Conservation (phyloP, 2,888 invertebrate species). For the Galerucella pusilla region DNA sequence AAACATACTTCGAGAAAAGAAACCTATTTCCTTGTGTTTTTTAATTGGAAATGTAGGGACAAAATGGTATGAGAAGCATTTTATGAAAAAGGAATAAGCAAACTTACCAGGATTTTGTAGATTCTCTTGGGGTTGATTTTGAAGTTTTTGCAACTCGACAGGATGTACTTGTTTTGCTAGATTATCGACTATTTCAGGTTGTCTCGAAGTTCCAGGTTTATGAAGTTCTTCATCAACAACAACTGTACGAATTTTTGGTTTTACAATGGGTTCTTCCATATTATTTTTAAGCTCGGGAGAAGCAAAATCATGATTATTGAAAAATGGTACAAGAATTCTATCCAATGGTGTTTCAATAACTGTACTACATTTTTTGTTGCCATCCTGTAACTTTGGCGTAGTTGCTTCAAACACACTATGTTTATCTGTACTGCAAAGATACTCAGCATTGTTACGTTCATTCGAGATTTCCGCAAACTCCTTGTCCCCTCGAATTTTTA, state of each 20-base stretch:
- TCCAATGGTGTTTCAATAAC: conserved; percentile 11
- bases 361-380: background rate
- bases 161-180: background rate
- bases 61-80: background rate
- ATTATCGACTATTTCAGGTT: background rate
- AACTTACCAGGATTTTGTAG: conserved; percentile 14
- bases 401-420: background rate
- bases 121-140: background rate
- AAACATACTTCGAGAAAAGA: too few species aligned
- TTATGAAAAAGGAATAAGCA: background rate
- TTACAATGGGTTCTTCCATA: background rate
- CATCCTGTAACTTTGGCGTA: background rate
- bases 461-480: background rate
- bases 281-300: background rate
- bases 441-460: background rate
- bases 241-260: conserved; percentile 7
- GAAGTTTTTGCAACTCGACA: background rate
- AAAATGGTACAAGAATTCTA: conserved; percentile 9
- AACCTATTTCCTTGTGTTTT: too few species aligned
- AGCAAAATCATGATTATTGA: conserved; percentile 1
- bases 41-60: background rate
- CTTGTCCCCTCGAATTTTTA: background rate
- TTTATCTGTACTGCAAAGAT: background rate
- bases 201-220: background rate
- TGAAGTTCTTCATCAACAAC: background rate